phyloP scores from a whole-genome alignment of 2,113 vertebrate genomes.

The Muscicapa adusta region DNA sequence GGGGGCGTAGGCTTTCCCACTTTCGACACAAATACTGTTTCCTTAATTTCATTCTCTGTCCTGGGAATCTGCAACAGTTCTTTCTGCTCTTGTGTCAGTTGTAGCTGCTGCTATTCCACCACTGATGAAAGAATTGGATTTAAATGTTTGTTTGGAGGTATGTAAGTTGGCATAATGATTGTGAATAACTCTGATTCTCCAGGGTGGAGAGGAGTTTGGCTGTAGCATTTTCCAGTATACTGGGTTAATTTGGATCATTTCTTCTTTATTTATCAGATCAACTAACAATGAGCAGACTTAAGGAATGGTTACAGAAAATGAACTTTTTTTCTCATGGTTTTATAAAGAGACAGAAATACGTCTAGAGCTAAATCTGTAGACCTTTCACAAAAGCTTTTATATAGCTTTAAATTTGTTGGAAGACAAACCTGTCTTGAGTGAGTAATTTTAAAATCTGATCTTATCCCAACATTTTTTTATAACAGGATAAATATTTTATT shows the following conservation, averaged over 20 bases:
- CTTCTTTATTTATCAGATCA: background rate
- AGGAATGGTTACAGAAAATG: background rate
- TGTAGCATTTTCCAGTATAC: background rate
- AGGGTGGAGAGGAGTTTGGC: background rate
- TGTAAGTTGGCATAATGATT: background rate
- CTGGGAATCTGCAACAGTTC: constrained; percentile 62
- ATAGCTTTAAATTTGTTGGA: background rate
- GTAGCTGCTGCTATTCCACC: constrained; percentile 2
- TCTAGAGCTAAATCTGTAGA: background rate
- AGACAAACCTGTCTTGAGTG: background rate
- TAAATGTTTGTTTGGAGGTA: constrained; percentile 55
- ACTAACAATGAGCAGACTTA: background rate
- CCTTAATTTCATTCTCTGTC: constrained; percentile 47
- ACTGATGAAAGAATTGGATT: constrained; percentile 57
- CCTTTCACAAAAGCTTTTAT: background rate
- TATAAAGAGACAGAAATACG: background rate
- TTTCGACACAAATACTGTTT: constrained; percentile 56
- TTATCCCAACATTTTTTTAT: background rate
- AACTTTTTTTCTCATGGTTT: background rate
- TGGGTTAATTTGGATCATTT: background rate
- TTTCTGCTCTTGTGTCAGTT: constrained; percentile 33
- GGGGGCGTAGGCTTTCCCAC: constrained; percentile 36
- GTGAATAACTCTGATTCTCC: constrained; percentile 28
- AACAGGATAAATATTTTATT: background rate
- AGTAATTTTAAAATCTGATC: background rate